These are phyloP conservation scores for Charanyca ferruginea DNA, from an alignment of 2,888 invertebrate genomes.

Conservation along the genomic window DNA sequence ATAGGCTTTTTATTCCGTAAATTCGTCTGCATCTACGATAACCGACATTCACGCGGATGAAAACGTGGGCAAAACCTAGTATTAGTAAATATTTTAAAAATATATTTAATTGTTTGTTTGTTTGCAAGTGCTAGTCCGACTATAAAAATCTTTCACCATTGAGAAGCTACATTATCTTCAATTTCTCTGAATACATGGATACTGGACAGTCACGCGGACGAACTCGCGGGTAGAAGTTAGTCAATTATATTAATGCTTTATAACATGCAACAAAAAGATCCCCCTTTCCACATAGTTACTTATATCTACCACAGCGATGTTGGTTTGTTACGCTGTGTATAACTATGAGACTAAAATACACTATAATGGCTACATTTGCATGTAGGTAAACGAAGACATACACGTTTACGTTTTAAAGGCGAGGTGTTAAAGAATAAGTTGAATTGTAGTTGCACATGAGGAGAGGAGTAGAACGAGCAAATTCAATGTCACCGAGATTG, in stretches of 20 bases:
- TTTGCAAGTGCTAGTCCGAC: too few relatives aligned
- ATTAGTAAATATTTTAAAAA: too few relatives aligned
- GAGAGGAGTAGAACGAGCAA: conserved; percentile 22
- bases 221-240: too few relatives aligned
- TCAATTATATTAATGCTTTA: not conserved
- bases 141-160: too few relatives aligned
- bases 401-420: conserved; percentile 35
- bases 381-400: conserved; percentile 36
- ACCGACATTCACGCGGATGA: too few relatives aligned
- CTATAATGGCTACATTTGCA: conserved; percentile 25
- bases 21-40: too few relatives aligned
- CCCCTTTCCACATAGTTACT: not conserved
- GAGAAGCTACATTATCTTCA: too few relatives aligned
- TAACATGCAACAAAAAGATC: not conserved
- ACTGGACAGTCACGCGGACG: too few relatives aligned
- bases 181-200: too few relatives aligned
- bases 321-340: conserved; percentile 11
- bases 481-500: conserved; percentile 55
- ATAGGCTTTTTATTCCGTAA: too few relatives aligned
- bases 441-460: conserved; percentile 23
- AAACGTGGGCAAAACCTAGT: too few relatives aligned
- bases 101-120: too few relatives aligned
- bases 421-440: conserved; percentile 24
- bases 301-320: conserved; percentile 7
- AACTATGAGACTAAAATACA: conserved; percentile 30